phyloP scores from a whole-genome alignment of 1,140 invertebrate genomes.

The Aphelenchoides fujianensis region DNA sequence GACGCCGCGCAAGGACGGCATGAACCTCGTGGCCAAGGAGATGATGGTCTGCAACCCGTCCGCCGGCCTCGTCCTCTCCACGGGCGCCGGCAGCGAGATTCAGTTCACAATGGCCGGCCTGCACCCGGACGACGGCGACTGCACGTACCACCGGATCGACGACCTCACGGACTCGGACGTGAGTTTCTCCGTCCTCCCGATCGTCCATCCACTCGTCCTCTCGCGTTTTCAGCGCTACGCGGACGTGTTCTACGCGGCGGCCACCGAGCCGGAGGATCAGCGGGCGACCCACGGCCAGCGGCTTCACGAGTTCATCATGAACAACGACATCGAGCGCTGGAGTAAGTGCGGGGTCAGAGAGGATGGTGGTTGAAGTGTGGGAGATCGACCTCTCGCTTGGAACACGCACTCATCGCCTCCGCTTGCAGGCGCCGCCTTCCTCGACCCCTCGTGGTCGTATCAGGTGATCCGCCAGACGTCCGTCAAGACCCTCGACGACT shows the following conservation, averaged over 20 bases:
- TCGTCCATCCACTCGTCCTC: slow-evolving; percentile 1
- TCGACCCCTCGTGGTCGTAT: slow-evolving; percentile 62
- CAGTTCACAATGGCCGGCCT: slow-evolving; percentile 59
- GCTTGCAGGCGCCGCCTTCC: no score
- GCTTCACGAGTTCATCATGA: slow-evolving; percentile 59
- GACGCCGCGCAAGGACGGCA: slow-evolving; percentile 61
- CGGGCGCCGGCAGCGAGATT: slow-evolving; percentile 59
- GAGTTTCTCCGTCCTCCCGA: not conserved
- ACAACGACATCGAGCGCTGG: slow-evolving; percentile 60
- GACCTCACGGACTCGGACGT: slow-evolving; percentile 55
- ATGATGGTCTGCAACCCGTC: slow-evolving; percentile 61
- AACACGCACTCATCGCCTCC: no score
- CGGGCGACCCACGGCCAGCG: slow-evolving; percentile 50
- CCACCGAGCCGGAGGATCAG: slow-evolving; percentile 44
- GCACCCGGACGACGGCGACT: slow-evolving; percentile 48
- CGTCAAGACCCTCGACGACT: slow-evolving; percentile 52
- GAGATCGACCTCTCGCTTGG: no score
- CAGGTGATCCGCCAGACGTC: slow-evolving; percentile 54
- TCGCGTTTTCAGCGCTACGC: slow-evolving; percentile 42
- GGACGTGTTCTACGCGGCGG: slow-evolving; percentile 57
- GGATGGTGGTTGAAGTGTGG: no score
- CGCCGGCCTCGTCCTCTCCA: slow-evolving; percentile 58
- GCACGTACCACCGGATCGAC: slow-evolving; percentile 50
- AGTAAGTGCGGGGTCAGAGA: no score
- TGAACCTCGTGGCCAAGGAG: slow-evolving; percentile 59